A percentile compares a stretch with the other conserved stretches of the same genome.
Evolutionary conservation across 2,113 vertebrate species (phyloP).

Genomic region (Semnopithecus entellus): DNA sequence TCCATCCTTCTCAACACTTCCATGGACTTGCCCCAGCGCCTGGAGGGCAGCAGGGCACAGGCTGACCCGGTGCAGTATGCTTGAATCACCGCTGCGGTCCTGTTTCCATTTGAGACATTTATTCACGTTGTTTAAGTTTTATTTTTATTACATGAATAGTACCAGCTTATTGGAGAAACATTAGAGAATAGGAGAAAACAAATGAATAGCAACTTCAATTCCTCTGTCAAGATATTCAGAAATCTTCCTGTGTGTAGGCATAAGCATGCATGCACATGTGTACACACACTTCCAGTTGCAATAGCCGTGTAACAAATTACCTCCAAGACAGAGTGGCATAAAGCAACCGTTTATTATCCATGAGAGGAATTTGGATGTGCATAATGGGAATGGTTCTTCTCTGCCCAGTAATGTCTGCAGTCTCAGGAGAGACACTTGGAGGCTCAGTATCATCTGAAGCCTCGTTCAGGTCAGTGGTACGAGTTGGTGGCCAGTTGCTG

Average conservation of each 20-base stretch:
- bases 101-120: not conserved
- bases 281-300: not conserved
- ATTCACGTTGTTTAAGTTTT: not conserved
- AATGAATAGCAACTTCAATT: rapidly evolving
- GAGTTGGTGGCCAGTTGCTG: rapidly evolving
- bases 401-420: not conserved
- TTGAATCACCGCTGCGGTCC: not conserved
- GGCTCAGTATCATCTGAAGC: not conserved
- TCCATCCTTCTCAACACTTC: not conserved
- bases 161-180: not conserved
- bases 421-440: not conserved
- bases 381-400: not conserved
- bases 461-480: too few species aligned
- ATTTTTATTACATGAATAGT: not conserved
- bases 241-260: not conserved
- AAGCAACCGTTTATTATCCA: not conserved
- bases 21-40: rapidly evolving
- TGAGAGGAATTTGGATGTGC: not conserved
- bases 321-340: not conserved
- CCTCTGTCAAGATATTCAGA: not conserved
- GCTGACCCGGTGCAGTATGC: not conserved
- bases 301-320: not conserved
- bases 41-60: not conserved
- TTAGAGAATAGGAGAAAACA: not conserved
- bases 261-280: not conserved